Percentiles rank a stretch among this genome's conserved stretches.
Conservation (phyloP, 2,888 invertebrate species). For the Athrips mouffetella region DNA sequence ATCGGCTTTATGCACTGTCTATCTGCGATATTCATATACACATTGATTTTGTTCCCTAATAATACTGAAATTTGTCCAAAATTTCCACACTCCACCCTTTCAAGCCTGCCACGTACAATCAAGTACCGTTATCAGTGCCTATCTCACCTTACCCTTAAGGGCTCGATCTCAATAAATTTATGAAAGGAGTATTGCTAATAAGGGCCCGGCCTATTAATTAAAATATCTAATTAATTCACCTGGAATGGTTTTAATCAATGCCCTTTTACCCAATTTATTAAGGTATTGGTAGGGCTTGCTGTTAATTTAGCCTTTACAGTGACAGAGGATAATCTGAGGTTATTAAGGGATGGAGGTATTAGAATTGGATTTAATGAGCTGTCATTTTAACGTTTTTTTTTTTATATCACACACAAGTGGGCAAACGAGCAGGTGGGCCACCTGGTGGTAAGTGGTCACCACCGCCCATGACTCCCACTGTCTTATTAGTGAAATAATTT, state of each 20-base stretch:
- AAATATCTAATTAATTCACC: conserved; percentile 79
- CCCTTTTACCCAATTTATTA: conserved; percentile 71
- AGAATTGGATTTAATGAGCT: not conserved
- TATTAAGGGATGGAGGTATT: not conserved
- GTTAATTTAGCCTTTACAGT: conserved; percentile 2
- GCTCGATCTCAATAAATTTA: conserved; percentile 76
- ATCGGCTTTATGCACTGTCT: no score
- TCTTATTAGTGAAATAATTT: no score
- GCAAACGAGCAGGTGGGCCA: no score
- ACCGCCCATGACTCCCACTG: no score
- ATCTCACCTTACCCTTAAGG: conserved; percentile 64
- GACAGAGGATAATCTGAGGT: not conserved
- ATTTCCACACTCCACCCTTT: no score
- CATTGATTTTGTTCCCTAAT: no score
- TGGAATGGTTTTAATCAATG: conserved; percentile 78
- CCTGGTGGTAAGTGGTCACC: no score
- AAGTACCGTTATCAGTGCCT: conserved; percentile 47
- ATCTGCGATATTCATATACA: no score
- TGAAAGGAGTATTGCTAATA: conserved; percentile 78
- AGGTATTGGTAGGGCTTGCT: conserved; percentile 35
- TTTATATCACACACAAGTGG: no score
- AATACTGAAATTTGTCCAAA: no score
- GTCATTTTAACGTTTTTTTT: no score
- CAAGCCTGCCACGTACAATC: not conserved
- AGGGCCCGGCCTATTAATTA: conserved; percentile 76